A percentile compares a stretch with the other conserved stretches of the same genome.
phyloP scores from a whole-genome alignment of 2,888 invertebrate genomes.

The Melinopterus prodromus region DNA sequence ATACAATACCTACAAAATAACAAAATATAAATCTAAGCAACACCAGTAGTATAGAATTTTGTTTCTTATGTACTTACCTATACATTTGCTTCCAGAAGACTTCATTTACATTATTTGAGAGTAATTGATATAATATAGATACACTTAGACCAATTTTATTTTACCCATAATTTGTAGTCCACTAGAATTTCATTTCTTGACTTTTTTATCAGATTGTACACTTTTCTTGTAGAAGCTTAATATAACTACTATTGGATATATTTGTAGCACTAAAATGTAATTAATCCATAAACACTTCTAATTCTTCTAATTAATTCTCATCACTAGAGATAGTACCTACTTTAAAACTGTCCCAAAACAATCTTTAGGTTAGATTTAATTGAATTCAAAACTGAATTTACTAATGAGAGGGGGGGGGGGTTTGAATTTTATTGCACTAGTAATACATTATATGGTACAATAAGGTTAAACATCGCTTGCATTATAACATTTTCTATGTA shows the following conservation, averaged over 20 bases:
- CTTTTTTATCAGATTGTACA: background rate
- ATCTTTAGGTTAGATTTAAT: no score
- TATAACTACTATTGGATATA: background rate
- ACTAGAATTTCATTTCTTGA: background rate
- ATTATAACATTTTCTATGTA: no score
- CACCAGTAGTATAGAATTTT: no score
- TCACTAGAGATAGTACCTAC: background rate
- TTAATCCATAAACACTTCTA: background rate
- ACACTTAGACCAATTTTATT: background rate
- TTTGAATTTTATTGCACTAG: no score
- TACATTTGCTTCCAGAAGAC: background rate
- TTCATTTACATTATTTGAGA: background rate
- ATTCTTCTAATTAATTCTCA: no score
- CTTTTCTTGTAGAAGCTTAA: background rate
- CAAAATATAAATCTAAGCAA: no score
- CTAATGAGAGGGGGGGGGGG: no score
- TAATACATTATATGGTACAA: no score
- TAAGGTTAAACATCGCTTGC: no score
- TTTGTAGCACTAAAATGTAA: background rate
- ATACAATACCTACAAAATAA: no score
- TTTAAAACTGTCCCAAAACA: background rate
- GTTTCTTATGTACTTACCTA: no score
- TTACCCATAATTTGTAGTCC: background rate
- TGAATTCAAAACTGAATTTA: no score
- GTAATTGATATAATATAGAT: background rate